phyloP scores from a whole-genome alignment of 2,888 invertebrate genomes.

The Macrostomum cliftonense region DNA sequence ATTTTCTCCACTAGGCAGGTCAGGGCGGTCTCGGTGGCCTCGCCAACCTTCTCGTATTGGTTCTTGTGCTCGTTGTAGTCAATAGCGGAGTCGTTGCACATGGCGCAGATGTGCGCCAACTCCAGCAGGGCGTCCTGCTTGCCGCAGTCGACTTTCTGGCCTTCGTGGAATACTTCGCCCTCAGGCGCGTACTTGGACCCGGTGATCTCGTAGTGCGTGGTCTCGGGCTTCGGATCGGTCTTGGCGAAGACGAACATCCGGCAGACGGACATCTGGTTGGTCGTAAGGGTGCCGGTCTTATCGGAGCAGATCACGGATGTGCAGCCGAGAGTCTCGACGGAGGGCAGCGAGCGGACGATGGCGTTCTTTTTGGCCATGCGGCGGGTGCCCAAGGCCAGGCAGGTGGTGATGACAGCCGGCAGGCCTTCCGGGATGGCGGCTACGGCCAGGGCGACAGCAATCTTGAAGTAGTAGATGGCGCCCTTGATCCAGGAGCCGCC shows the following conservation, averaged over 20 bases:
- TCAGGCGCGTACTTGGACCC: conserved; percentile 11
- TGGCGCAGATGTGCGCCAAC: conserved; percentile 79
- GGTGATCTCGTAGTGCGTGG: conserved; percentile 9
- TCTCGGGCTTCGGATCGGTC: not conserved
- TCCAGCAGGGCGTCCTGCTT: conserved; percentile 82
- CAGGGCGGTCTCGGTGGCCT: conserved; percentile 95
- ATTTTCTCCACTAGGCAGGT: conserved; percentile 85
- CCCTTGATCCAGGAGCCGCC: conserved; percentile 99
- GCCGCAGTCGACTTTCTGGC: conserved; percentile 60
- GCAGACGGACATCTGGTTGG: conserved; percentile 99
- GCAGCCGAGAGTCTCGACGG: conserved; percentile 96
- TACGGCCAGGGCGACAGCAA: conserved; percentile 93
- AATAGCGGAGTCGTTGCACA: conserved; percentile 99
- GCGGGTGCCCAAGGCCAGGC: conserved; percentile 76
- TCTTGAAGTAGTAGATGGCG: conserved; percentile 99
- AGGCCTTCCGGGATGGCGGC: conserved; percentile 99
- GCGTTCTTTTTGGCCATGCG: conserved; percentile 99
- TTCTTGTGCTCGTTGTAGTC: conserved; percentile 70
- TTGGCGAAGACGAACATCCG: conserved; percentile 40
- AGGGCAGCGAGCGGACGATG: conserved; percentile 91
- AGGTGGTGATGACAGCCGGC: conserved; percentile 98
- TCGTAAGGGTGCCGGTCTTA: conserved; percentile 94
- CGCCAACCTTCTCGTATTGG: conserved; percentile 91
- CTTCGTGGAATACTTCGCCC: conserved; percentile 49
- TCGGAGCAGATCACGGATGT: conserved; percentile 99